phyloP scores from a whole-genome alignment of 2,113 vertebrate genomes.

The Peromyscus maniculatus region DNA sequence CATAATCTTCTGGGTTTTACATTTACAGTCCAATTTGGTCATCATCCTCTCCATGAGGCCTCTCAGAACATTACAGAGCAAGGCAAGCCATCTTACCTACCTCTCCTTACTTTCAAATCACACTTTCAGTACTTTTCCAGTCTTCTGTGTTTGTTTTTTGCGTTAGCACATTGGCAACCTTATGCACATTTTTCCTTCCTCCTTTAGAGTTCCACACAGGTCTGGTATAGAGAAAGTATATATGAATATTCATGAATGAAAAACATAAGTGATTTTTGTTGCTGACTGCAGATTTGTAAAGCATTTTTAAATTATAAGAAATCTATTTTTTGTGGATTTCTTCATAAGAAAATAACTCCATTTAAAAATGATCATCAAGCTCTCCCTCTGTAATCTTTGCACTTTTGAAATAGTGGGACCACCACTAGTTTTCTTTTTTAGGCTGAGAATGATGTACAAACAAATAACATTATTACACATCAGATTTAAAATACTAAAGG shows the following conservation, averaged over 20 bases:
- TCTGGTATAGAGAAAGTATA: not conserved
- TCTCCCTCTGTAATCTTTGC: not conserved
- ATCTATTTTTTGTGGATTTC: not conserved
- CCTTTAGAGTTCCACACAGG: not conserved
- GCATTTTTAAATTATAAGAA: not conserved
- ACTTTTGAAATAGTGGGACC: not conserved
- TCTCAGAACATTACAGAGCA: not conserved
- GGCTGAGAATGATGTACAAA: not conserved
- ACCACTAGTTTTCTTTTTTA: not conserved
- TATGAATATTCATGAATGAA: not conserved
- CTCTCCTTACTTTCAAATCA: not conserved
- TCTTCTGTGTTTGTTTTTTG: not conserved
- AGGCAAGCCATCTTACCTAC: not conserved
- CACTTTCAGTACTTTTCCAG: not conserved
- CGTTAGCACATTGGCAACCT: not conserved
- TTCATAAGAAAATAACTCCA: not conserved
- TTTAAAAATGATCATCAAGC: not conserved
- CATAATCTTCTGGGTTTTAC: not conserved
- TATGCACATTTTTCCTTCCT: not conserved
- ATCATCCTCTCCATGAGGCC: not conserved
- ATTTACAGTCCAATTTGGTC: not conserved
- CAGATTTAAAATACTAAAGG: not conserved
- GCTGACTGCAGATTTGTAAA: not conserved
- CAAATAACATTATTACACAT: not conserved
- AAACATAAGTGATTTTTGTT: conserved; percentile 11